Evolutionary conservation across 2,888 invertebrate species (phyloP), one percentile per base, ranked within the genome.

Genomic region (Patella depressa): DNA sequence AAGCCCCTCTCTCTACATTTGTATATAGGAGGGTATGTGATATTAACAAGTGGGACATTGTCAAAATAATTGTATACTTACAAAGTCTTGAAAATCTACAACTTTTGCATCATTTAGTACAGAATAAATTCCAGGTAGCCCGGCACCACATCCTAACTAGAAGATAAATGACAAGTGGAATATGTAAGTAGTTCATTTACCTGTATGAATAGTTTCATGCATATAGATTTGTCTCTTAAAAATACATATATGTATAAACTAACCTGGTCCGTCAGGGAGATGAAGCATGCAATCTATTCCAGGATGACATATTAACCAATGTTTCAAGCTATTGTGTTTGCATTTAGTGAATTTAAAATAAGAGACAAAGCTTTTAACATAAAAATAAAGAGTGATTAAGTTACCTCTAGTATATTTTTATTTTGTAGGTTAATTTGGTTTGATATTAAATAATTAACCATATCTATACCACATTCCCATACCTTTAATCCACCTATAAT

Each of bases 51-150:
- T 29, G 15, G 4, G 15, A 17, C 9, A 5, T 14, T 71, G 53
- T 54, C 19, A 69, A 14, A 53, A 45, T 45, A 45, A 45, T 45
- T 1, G 45, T 70, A 73, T 73, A 93, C 95, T 94, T 93, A 98
- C 98, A 93, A 97, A 99, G 93, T 99, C 98, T 92, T 98, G 98
- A 92, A 98, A 97, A 88, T 95, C 94, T 15, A 96, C 96, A 34
- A 90, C 65, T 14, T 89, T 54, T 3, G 96, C 94, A 74, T 95
- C 95, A 86, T 94, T 93, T 71, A 94, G 90, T 69, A 95, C 92
- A 17, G 96, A 94, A 88, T 95, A 93, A 74, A 98, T 94, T n/a
- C 98, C 98, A 76, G 98, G 93, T 76, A 98, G 93, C 2, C 97
- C 98, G 76, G 95, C 94, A 9, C 98, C 98, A 93, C 98, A 98